Evolutionary conservation across 2,797 vertebrate genomes (phyloP).

Genomic region (Acanthopagrus latus): DNA sequence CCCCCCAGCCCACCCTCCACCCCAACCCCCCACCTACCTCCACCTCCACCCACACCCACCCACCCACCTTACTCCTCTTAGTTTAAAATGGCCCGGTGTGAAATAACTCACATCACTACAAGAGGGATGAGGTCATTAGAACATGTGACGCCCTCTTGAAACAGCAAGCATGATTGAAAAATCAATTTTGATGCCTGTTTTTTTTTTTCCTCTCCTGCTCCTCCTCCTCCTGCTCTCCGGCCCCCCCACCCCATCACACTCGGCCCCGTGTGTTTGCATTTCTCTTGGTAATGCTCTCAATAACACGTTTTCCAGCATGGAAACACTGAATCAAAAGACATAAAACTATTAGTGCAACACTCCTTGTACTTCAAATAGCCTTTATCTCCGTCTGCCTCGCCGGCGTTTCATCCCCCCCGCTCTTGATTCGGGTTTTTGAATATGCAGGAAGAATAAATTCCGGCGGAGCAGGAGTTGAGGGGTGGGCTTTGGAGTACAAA

Average conservation of each 20-base stretch:
- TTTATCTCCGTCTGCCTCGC: constrained; percentile 56
- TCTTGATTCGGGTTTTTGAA: constrained; percentile 47
- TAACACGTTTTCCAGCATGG: constrained; percentile 58
- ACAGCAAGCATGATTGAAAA: constrained; percentile 87
- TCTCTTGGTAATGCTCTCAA: constrained; percentile 59
- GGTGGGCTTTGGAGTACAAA: constrained; percentile 62
- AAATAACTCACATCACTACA: constrained; percentile 85
- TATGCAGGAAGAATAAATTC: constrained; percentile 44
- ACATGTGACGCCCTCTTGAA: constrained; percentile 86
- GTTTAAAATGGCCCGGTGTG: constrained; percentile 80
- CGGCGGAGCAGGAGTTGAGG: constrained; percentile 41
- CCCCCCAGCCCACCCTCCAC: too few relatives aligned
- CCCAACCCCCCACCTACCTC: not conserved
- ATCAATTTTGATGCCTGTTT: constrained; percentile 86
- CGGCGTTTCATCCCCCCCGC: constrained; percentile 34
- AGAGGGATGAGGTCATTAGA: constrained; percentile 88
- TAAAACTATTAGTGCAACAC: constrained; percentile 67
- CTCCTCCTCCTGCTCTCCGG: constrained; percentile 23
- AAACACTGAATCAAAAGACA: constrained; percentile 70
- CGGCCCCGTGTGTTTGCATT: constrained; percentile 67
- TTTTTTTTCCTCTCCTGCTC: constrained; percentile 31
- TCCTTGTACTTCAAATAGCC: constrained; percentile 66
- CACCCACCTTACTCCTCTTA: constrained; percentile 74
- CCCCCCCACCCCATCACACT: constrained; percentile 43
- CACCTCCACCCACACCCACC: constrained; percentile 19